Evolutionary conservation across 2,888 invertebrate species (phyloP), one percentile per base, ranked within the genome.

Genomic region (Latrodectus elegans): DNA sequence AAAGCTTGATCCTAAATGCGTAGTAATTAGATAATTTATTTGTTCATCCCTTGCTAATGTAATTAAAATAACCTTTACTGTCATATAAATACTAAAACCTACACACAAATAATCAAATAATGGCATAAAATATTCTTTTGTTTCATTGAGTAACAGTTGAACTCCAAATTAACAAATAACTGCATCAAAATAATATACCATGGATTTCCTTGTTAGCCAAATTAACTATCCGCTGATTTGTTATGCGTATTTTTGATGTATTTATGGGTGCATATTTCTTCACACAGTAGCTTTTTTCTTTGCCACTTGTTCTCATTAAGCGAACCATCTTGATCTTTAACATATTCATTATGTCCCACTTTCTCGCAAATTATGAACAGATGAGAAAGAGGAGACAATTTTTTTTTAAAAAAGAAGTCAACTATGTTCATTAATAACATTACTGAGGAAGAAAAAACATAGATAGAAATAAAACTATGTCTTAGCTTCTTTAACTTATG

Each of bases 291-390:
- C 38, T 38, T 38, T 38, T 38, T 38, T 38, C 38, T 6, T 38
- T 38, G 38, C 38, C 38, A 38, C 38, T 38, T 38, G 38, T 38
- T 38, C 38, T 38, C 38, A 38, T 38, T 38, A 38, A 38, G 4
- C 6, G 38, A 38, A 6, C 38, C 38, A 38, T 38, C 53, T 74
- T 26, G 74, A 65, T 26, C 76, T 80, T 83, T 75, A 83, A 83
- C 68, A 76, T 70, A 74, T 83, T 71, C 70, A 83, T 83, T 83
- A 83, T 22, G 26, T 38, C 17, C 68, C 73, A 64, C 80, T 55
- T 15, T 53, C 51, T 49, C 14, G 49, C 38, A 55, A 53, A 22
- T 82, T 75, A 82, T 75, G 49, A 75, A 52, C 15, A 38, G 76
- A 38, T 38, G 38, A 38, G 38, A 38, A 38, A 38, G 38, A 38